Evolutionary conservation across 2,113 vertebrate species (phyloP).

Genomic region (Tauraco erythrolophus): DNA sequence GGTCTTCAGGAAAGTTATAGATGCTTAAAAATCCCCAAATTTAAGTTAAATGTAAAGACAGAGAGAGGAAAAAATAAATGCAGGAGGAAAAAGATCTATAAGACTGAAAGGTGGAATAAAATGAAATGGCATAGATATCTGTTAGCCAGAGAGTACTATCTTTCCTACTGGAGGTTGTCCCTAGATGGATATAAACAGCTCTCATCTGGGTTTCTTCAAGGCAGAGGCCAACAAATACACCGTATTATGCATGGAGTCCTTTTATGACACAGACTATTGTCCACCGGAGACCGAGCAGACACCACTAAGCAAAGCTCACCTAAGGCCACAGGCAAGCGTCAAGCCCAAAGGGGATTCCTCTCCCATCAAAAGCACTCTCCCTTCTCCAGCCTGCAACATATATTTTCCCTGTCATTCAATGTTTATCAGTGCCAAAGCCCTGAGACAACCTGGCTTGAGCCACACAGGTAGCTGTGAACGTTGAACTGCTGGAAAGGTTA

Average conservation of each 20-base stretch:
- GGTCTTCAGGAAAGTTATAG: background rate
- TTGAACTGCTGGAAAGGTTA: background rate
- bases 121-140: constrained; percentile 28
- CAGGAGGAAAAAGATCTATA: background rate
- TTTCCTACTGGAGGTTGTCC: constrained; percentile 15
- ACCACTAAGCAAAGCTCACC: constrained; percentile 55
- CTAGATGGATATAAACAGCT: constrained; percentile 58
- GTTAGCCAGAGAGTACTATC: constrained; percentile 21
- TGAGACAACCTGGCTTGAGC: background rate
- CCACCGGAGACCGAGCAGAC: constrained; percentile 11
- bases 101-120: constrained; percentile 51
- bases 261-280: constrained; percentile 57
- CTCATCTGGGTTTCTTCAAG: background rate
- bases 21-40: background rate
- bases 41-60: background rate
- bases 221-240: constrained; percentile 21
- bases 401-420: background rate
- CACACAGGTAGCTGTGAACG: background rate
- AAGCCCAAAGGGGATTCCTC: background rate
- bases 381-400: background rate
- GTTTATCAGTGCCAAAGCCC: background rate
- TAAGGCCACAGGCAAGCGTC: constrained; percentile 4
- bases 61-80: background rate
- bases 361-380: background rate
- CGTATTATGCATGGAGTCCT: constrained; percentile 27